Evolutionary conservation across 2,113 vertebrate species (phyloP), one percentile per base, ranked within the genome.

Genomic region (Grus americana): DNA sequence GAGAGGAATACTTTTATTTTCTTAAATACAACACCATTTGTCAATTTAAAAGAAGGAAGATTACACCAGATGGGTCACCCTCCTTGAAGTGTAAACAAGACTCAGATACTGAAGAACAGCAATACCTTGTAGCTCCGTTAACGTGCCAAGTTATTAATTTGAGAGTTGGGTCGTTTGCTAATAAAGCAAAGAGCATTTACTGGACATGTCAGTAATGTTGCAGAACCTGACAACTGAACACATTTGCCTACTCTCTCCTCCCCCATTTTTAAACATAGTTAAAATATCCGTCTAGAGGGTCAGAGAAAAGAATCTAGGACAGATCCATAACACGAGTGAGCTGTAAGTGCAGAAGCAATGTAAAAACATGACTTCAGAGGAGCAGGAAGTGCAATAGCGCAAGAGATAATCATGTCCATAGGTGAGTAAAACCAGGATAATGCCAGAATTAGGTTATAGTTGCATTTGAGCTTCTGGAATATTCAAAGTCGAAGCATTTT

Each of bases 281-380:
- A 79, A 90, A 86, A 94, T 74, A 94, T 23, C 29, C 4, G 1
- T 61, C 90, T 59, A 75, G 38, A 92, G 59, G 72, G 55, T 78
- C 93, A 95, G 50, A 73, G 82, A 71, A 86, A 92, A 96, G 93
- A 90, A 97, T 95, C 63, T 92, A 92, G 95, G 92, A 74, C 88
- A 92, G 50, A 93, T 73, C 42, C 50, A 20, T 71, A 79, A 75
- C 47, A 70, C 23, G 59, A 92, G 27, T 4, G 34, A 91, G 58
- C 34, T 0, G 1, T 86, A 71, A 88, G 58, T 15, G 55, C 74
- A 90, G 75, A 83, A 90, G 72, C 82, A 86, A 76, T 4, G 16
- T 29, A 62, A 73, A 90, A 93, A 73, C 72, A 76, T 23, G 21
- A 88, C 58, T 96, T 82, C n/a, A 66, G 88, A 83, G 59, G n/a